Evolutionary conservation across 2,113 vertebrate genomes (phyloP), one percentile per base, ranked within the genome.

Genomic region (Aix galericulata): DNA sequence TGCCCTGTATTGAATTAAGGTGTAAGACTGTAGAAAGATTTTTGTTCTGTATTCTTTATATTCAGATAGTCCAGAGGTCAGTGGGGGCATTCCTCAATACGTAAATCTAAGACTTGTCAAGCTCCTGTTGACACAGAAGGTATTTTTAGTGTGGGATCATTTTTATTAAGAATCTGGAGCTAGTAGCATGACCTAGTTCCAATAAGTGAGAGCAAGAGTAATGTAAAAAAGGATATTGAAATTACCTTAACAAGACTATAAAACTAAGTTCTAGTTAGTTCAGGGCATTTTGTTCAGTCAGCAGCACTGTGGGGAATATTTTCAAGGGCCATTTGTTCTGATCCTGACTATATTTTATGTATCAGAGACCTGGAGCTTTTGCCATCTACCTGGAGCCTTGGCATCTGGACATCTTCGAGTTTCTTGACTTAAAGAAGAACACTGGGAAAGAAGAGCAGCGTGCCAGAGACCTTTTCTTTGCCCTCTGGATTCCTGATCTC

Each of bases 371-470:
- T 0, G 99, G 99, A 25, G 99, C 99, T 32, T 99, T 99, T 72
- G 99, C 99, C 87, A 98, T 99, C 97, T 99, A 99, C 91, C 94
- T 99, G 95, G 99, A 99, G 96, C 99, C 99, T 0, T 99, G 99
- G 99, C 99, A 99, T 77, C 97, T 97, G 42, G 99, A 99, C 88
- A 97, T 99, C 90, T 99, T 99, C 82, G 99, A 99, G 74, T 99
- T 99, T 85, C 97, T 99, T 50, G 99, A 99, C 92, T 94, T 99
- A 85, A 99, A 99, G 97, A 99, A 99, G 96, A 99, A 99, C 97
- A 99, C 99, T 0, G 99, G 99, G 34, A 99, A 99, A 76, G 99
- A 99, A 68, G 99, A 99, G 78, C 99, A 99, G 94, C 97, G 99
- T 78, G 99, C 99, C 34, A 98, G 99, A 52, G 99, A 99, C 95